Conservation (phyloP, 35 echinoderm and acorn worm species). For the Heliocidaris erythrogramma region DNA sequence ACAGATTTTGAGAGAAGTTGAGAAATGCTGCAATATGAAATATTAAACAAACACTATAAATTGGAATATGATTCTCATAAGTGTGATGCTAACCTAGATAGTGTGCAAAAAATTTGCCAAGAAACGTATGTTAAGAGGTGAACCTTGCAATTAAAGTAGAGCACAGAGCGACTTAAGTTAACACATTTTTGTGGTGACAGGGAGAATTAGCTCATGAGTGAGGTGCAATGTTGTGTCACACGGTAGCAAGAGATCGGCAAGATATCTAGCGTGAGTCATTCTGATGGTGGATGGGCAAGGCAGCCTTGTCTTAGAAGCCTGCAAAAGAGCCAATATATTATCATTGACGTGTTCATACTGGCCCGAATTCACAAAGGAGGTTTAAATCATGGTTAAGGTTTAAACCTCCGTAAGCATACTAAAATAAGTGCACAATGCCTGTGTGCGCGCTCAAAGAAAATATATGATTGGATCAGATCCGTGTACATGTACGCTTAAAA, state of each 20-base stretch:
- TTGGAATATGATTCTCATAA: too few species aligned
- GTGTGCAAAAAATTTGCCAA: not conserved
- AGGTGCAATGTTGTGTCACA: slow-evolving; percentile 10
- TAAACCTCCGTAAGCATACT: too few species aligned
- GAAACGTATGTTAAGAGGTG: not conserved
- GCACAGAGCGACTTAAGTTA: not conserved
- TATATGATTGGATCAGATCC: too few species aligned
- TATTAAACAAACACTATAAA: too few species aligned
- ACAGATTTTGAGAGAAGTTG: too few species aligned
- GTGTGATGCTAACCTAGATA: not conserved
- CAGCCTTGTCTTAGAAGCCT: not conserved
- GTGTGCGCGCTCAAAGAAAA: too few species aligned
- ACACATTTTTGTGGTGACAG: not conserved
- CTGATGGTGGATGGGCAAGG: not conserved
- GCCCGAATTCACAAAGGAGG: too few species aligned
- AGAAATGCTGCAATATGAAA: too few species aligned
- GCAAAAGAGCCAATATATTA: not conserved
- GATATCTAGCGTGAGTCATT: not conserved
- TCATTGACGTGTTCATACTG: not conserved
- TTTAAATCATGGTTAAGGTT: too few species aligned
- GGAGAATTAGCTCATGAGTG: not conserved
- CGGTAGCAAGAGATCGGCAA: not conserved
- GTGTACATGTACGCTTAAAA: too few species aligned
- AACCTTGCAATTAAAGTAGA: not conserved
- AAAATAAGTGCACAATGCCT: too few species aligned